Conservation (phyloP, 2,113 vertebrate species). For the Grus americana region DNA sequence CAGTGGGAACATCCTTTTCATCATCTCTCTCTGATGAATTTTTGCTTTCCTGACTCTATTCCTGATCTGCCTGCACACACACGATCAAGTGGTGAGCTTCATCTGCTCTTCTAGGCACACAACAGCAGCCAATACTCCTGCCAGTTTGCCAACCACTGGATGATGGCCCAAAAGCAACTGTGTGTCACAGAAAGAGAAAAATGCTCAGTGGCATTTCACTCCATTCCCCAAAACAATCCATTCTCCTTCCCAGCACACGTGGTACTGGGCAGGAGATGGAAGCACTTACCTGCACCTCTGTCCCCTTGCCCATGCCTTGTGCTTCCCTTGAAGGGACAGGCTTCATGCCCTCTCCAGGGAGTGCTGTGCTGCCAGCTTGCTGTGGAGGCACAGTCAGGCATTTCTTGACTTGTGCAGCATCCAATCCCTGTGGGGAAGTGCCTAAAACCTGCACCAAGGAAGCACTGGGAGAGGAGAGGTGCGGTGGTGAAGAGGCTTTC, state of each 20-base stretch:
- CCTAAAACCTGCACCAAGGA: neutral
- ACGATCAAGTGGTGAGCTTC: neutral
- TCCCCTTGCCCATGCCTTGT: neutral
- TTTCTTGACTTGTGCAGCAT: neutral
- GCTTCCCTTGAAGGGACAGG: neutral
- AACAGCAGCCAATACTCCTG: neutral
- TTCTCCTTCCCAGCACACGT: neutral
- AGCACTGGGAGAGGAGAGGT: neutral
- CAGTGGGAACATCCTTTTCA: neutral
- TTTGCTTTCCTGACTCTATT: neutral
- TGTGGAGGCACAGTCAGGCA: neutral
- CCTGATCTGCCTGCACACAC: neutral
- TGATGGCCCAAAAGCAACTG: neutral
- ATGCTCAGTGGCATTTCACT: neutral
- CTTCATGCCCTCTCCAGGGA: accelerated
- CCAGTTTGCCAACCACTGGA: neutral
- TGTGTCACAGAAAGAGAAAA: neutral
- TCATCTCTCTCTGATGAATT: neutral
- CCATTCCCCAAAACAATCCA: neutral
- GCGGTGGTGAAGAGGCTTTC: neutral
- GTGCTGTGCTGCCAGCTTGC: neutral
- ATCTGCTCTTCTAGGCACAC: neutral
- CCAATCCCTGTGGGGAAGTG: neutral
- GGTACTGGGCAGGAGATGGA: neutral
- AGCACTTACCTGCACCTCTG: neutral